Conservation (phyloP, 2,888 invertebrate species). For the Mythimna vitellina region DNA sequence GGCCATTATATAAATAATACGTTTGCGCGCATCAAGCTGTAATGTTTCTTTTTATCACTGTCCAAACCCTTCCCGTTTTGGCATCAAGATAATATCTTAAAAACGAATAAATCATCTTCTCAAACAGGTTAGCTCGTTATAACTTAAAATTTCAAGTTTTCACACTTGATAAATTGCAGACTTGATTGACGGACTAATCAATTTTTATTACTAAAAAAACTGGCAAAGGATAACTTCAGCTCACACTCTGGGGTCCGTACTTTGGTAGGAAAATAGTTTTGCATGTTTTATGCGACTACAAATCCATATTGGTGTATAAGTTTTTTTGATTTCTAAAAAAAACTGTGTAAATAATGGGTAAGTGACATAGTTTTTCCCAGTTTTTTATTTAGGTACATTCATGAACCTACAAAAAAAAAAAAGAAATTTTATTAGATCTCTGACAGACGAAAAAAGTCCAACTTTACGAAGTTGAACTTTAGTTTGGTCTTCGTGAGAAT, state of each 20-base stretch:
- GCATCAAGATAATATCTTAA: slow-evolving; percentile 25
- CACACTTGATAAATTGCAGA: slow-evolving; percentile 49
- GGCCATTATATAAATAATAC: neutral
- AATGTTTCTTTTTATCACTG: slow-evolving; percentile 31
- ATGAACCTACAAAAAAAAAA: neutral
- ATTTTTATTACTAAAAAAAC: slow-evolving; percentile 36
- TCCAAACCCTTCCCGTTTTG: slow-evolving; percentile 23
- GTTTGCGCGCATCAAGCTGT: neutral
- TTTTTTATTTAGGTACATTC: neutral
- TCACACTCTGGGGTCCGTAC: neutral
- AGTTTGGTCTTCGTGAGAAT: no score
- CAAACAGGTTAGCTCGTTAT: slow-evolving; percentile 16
- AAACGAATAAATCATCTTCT: slow-evolving; percentile 41
- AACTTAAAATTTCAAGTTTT: slow-evolving; percentile 36
- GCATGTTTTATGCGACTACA: neutral
- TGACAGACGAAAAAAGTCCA: neutral
- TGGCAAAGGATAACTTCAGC: neutral
- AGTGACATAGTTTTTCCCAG: neutral
- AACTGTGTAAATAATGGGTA: no score
- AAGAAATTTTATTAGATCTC: neutral
- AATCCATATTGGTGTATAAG: neutral
- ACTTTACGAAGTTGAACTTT: no score
- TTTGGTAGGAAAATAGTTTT: neutral
- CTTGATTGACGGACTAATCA: slow-evolving; percentile 66
- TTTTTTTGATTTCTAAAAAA: neutral